These are phyloP conservation scores for Trogon melanurus DNA, from an alignment of 2,113 vertebrate genomes.

Conservation along the genomic window DNA sequence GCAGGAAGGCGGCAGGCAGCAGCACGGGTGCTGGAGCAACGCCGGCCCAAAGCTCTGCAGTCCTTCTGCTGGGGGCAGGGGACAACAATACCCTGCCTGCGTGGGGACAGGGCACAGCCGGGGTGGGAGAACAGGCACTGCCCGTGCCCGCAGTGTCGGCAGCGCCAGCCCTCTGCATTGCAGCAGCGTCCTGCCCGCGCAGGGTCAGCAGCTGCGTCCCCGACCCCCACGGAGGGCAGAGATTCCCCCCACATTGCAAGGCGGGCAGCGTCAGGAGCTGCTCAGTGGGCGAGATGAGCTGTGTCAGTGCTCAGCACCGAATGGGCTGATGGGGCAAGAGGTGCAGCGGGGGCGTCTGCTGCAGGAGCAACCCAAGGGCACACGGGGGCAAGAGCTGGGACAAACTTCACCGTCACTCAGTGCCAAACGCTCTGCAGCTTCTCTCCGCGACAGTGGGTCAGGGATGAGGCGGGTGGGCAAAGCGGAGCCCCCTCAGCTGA, in stretches of 20 bases:
- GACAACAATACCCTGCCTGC: neutral
- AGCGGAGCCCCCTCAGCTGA: neutral
- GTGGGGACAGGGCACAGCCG: neutral
- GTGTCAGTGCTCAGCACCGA: neutral
- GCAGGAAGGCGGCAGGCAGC: neutral
- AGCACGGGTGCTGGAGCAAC: neutral
- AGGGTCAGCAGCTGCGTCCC: neutral
- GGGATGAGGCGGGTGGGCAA: too few relatives aligned
- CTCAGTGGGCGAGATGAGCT: neutral
- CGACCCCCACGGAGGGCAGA: neutral
- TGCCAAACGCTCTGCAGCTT: neutral
- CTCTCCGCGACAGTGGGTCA: neutral
- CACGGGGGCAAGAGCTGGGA: neutral
- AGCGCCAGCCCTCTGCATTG: constrained; percentile 47
- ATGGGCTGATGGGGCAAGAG: neutral
- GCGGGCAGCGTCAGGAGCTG: neutral
- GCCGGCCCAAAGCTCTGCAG: neutral
- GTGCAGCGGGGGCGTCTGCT: neutral
- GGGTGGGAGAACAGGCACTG: neutral
- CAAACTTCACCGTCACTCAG: neutral
- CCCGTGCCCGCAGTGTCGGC: neutral
- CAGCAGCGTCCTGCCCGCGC: constrained; percentile 24
- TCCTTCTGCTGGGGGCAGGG: neutral
- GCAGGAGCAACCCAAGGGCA: neutral
- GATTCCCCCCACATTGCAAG: neutral